Evolutionary conservation across 2,888 invertebrate genomes (phyloP), one percentile per base, ranked within the genome.

Genomic region (Drosophila borealis): DNA sequence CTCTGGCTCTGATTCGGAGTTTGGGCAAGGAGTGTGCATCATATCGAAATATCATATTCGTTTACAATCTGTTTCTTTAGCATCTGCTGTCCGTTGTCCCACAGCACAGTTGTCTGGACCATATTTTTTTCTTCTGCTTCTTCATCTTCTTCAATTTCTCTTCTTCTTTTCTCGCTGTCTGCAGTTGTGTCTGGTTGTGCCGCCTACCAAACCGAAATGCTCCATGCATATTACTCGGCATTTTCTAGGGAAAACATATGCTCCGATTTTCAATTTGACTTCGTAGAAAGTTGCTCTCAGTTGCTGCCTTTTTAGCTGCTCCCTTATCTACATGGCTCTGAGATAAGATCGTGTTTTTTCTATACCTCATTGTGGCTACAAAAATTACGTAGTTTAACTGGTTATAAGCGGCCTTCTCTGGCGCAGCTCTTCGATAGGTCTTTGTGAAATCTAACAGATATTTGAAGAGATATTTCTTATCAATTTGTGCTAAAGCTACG

Each of bases 41-140:
- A 84, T 87, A 87, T 81, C 89, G 75, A 84, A 83, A 89, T 85
- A 84, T 89, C 88, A 84, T 89, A 84, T 84, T 84, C 83, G 89
- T 84, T 89, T 88, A 81, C 83, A 84, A 84, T 84, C 88, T 84
- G 83, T 87, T 89, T 86, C 68, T 78, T 60, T 45, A 88, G 83
- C 83, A 84, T 84, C 89, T 84, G 83, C 88, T 72, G 73, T 66
- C 72, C 77, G 70, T 44, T 77, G 72, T 64, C 76, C 70, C 70
- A 37, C 70, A 50, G 53, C 62, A 61, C 70, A 70, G 70, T 70
- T 70, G 80, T 80, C 70, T 60, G 65, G 63, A 48, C 39, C 61
- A 46, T 60, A 49, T 76, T 64, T 61, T 61, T 44, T 14, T 21
- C 49, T 34, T 44, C 14, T 36, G 33, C 17, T 9, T 51, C 17